Conservation (phyloP, 2,888 invertebrate genomes). For the Petrophora chlorosata region DNA sequence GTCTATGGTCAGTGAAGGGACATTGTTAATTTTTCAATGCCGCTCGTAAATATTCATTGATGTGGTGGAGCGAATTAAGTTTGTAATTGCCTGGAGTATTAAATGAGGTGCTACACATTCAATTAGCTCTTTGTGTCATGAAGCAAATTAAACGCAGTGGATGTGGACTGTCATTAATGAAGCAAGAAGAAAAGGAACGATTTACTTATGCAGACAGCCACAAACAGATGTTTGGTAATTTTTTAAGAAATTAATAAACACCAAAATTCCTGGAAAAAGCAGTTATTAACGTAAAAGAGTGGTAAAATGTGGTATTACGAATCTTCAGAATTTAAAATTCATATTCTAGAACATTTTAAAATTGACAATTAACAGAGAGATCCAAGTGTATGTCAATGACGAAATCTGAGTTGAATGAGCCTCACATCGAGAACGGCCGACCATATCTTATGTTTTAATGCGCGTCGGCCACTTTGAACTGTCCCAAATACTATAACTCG, state of each 20-base stretch:
- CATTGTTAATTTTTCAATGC: slow-evolving; percentile 27
- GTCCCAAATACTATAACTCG: slow-evolving; percentile 79
- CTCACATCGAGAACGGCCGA: slow-evolving; percentile 65
- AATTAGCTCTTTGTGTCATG: slow-evolving; percentile 8
- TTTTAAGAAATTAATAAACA: no score
- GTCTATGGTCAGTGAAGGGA: slow-evolving; percentile 56
- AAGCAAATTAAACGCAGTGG: not conserved
- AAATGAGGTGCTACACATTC: slow-evolving; percentile 20
- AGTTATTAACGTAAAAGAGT: no score
- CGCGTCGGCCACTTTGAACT: slow-evolving; percentile 77
- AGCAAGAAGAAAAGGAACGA: not conserved
- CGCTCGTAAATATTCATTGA: slow-evolving; percentile 23
- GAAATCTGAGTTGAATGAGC: slow-evolving; percentile 68
- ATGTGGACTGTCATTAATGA: not conserved
- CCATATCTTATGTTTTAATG: slow-evolving; percentile 78
- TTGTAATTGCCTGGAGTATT: slow-evolving; percentile 17
- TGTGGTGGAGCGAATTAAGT: slow-evolving; percentile 16
- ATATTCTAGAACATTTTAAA: slow-evolving; percentile 24
- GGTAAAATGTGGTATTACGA: not conserved
- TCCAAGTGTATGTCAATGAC: slow-evolving; percentile 31
- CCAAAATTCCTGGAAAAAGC: no score
- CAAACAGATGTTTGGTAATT: no score
- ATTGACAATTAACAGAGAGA: slow-evolving; percentile 23
- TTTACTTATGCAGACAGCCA: not conserved
- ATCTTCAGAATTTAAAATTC: slow-evolving; percentile 5